phyloP scores from a whole-genome alignment of 2,797 vertebrate species.

The Etheostoma perlongum region DNA sequence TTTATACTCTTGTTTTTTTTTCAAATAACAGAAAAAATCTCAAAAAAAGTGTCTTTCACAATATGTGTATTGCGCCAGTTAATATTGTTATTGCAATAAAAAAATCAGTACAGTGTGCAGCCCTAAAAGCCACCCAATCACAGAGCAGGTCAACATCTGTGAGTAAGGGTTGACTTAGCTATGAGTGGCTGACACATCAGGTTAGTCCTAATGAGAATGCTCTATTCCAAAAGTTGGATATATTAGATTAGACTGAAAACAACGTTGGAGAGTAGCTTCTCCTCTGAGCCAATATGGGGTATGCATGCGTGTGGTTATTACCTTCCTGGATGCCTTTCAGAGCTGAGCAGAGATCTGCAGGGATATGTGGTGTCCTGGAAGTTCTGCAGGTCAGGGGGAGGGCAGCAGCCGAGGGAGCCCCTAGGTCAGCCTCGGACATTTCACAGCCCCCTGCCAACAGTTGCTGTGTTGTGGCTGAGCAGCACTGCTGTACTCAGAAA shows the following conservation, averaged over 20 bases:
- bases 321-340: slow-evolving; percentile 57
- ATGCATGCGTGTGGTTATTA: slow-evolving; percentile 62
- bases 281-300: slow-evolving; percentile 50
- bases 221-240: slow-evolving; percentile 14
- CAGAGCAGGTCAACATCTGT: slow-evolving; percentile 11
- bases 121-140: not conserved
- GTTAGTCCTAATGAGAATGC: not conserved
- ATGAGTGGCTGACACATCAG: slow-evolving; percentile 31
- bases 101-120: too few relatives aligned
- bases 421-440: slow-evolving; percentile 53
- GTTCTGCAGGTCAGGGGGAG: slow-evolving; percentile 58
- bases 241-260: slow-evolving; percentile 43
- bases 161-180: slow-evolving; percentile 26
- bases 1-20: too few relatives aligned
- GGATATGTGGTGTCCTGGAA: slow-evolving; percentile 33
- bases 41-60: too few relatives aligned
- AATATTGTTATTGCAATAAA: too few relatives aligned
- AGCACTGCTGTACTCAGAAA: slow-evolving; percentile 33
- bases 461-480: slow-evolving; percentile 50
- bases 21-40: too few relatives aligned
- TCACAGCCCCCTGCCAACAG: slow-evolving; percentile 54
- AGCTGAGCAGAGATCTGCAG: slow-evolving; percentile 45
- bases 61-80: too few relatives aligned
- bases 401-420: slow-evolving; percentile 40
- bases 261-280: slow-evolving; percentile 23